phyloP scores from a whole-genome alignment of 2,888 invertebrate genomes.

The Leucophora obtusa region DNA sequence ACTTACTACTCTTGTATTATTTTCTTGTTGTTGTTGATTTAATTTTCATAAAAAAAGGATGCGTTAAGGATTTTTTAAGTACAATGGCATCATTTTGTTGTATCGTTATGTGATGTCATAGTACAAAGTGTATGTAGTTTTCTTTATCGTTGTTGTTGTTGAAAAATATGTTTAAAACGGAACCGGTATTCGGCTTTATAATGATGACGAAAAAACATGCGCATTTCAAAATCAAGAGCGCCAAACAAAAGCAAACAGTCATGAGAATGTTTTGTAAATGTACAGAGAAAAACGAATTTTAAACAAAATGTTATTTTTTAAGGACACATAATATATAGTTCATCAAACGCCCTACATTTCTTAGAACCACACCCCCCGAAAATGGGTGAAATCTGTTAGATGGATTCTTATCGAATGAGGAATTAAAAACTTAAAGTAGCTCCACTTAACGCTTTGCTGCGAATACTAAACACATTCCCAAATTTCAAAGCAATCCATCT shows the following conservation, averaged over 20 bases:
- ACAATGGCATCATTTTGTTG: slow-evolving; percentile 54
- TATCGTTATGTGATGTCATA: slow-evolving; percentile 62
- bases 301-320: not conserved
- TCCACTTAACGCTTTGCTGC: no score
- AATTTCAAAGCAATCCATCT: no score
- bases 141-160: not conserved
- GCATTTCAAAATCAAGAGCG: slow-evolving; percentile 41
- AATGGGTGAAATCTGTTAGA: not conserved
- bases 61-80: slow-evolving; percentile 50
- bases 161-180: slow-evolving; percentile 58
- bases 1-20: slow-evolving; percentile 11
- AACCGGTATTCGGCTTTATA: slow-evolving; percentile 71
- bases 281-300: slow-evolving; percentile 1
- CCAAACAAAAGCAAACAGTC: not conserved
- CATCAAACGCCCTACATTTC: not conserved
- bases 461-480: no score
- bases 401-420: no score
- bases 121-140: slow-evolving; percentile 8
- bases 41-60: slow-evolving; percentile 31
- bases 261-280: not conserved
- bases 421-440: no score
- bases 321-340: not conserved
- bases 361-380: not conserved
- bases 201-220: slow-evolving; percentile 57
- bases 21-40: slow-evolving; percentile 7